A percentile compares a stretch with the other conserved stretches of the same genome.
phyloP scores from a whole-genome alignment of 1,140 invertebrate species.

The Chelonus insularis region DNA sequence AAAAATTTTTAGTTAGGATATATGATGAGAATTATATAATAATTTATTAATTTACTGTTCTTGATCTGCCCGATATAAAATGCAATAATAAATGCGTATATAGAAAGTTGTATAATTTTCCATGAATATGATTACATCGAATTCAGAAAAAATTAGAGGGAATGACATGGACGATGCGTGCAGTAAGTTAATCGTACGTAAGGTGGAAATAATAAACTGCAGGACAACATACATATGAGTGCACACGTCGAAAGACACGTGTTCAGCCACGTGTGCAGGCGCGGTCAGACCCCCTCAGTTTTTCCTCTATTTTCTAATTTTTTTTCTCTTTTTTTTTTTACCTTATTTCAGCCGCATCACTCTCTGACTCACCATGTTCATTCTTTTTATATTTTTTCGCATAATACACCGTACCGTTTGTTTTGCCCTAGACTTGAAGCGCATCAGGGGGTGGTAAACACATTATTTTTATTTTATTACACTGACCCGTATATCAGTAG shows the following conservation, averaged over 20 bases:
- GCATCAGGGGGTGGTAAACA: not conserved
- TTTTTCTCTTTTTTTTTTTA: conserved; percentile 34
- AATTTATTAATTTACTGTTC: too few relatives aligned
- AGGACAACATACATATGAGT: conserved; percentile 26
- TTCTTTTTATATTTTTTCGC: conserved; percentile 37
- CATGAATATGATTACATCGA: not conserved
- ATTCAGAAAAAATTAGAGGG: not conserved
- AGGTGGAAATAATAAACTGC: conserved; percentile 37
- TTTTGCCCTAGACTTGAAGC: conserved; percentile 5
- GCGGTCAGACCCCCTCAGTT: conserved; percentile 32
- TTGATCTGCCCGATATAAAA: too few relatives aligned
- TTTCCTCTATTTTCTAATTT: conserved; percentile 32
- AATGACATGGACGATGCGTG: not conserved
- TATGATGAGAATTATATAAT: too few relatives aligned
- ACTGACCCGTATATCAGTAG: too few relatives aligned
- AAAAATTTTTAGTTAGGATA: too few relatives aligned
- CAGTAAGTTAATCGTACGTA: conserved; percentile 22
- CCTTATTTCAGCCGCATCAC: conserved; percentile 27
- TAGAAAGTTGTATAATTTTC: too few relatives aligned
- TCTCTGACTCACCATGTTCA: conserved; percentile 37
- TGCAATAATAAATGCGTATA: too few relatives aligned
- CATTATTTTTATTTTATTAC: too few relatives aligned
- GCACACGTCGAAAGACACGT: conserved; percentile 43
- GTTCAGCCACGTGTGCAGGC: conserved; percentile 51
- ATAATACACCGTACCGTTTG: not conserved